Percentiles rank a stretch among this genome's conserved stretches.
Evolutionary conservation across 1,140 invertebrate genomes (phyloP).

Genomic region (Drosophila kurseongensis): DNA sequence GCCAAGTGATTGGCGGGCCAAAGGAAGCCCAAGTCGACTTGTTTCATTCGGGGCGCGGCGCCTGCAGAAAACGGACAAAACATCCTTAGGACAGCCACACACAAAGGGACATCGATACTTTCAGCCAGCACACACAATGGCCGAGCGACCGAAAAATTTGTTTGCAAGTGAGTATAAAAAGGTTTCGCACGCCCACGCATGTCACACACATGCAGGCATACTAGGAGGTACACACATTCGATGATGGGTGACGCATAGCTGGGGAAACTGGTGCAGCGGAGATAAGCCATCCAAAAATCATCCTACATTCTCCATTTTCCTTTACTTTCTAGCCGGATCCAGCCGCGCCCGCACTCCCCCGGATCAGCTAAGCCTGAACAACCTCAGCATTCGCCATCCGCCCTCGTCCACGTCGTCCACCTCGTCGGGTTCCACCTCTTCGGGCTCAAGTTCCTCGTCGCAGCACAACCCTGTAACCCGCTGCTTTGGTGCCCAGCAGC

Average conservation of each 20-base stretch:
- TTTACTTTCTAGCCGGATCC: conserved; percentile 53
- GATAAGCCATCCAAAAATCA: conserved; percentile 43
- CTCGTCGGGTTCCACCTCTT: conserved; percentile 81
- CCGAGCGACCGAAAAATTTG: conserved; percentile 80
- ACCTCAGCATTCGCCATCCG: conserved; percentile 73
- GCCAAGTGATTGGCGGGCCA: conserved; percentile 16
- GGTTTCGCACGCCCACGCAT: conserved; percentile 44
- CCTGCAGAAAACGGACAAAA: conserved; percentile 60
- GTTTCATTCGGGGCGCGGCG: conserved; percentile 70
- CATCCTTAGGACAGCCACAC: conserved; percentile 29
- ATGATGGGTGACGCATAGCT: conserved; percentile 55
- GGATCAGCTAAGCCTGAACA: conserved; percentile 78
- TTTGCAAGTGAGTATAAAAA: conserved; percentile 75
- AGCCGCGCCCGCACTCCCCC: conserved; percentile 76
- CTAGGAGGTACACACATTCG: conserved; percentile 24
- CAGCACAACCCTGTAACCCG: conserved; percentile 70
- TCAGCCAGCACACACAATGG: conserved; percentile 57
- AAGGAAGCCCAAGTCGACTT: conserved; percentile 20
- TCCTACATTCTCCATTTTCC: conserved; percentile 5
- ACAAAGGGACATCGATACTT: conserved; percentile 51
- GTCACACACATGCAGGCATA: conserved; percentile 12
- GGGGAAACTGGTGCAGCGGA: conserved; percentile 9
- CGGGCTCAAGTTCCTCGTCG: conserved; percentile 80
- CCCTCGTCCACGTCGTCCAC: conserved; percentile 81
- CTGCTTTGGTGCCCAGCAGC: conserved; percentile 62